Conservation (phyloP, 2,888 invertebrate species). For the Pollenia labialis region DNA sequence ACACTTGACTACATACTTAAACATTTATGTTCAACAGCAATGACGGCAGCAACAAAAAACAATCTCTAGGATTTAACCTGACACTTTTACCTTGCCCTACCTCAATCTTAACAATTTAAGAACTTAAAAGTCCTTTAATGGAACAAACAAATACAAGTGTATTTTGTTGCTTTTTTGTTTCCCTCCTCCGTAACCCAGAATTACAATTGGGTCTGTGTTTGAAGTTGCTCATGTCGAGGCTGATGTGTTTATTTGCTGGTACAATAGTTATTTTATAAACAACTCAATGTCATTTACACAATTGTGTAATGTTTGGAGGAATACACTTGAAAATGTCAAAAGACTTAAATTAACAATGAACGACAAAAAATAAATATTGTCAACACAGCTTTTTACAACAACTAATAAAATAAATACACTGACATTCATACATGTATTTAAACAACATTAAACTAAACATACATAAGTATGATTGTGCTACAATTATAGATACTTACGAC, state of each 20-base stretch:
- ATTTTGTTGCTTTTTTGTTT: slow-evolving; percentile 19
- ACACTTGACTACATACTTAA: slow-evolving; percentile 37
- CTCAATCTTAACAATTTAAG: slow-evolving; percentile 18
- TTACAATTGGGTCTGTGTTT: slow-evolving; percentile 12
- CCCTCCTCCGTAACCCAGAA: neutral
- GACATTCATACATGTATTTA: too few relatives aligned
- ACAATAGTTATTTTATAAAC: slow-evolving; percentile 27
- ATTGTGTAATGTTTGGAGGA: slow-evolving; percentile 42
- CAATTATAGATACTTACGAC: too few relatives aligned
- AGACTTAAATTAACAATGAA: slow-evolving; percentile 37
- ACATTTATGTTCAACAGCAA: slow-evolving; percentile 11
- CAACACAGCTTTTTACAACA: neutral
- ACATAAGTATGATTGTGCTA: too few relatives aligned
- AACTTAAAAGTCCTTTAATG: slow-evolving; percentile 24
- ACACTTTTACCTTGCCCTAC: neutral
- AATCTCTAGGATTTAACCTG: neutral
- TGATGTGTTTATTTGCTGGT: slow-evolving; percentile 58
- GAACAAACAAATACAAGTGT: neutral
- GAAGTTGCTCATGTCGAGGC: slow-evolving; percentile 21
- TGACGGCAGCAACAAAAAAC: neutral
- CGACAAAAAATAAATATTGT: neutral
- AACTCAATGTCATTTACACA: slow-evolving; percentile 55
- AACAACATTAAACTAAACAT: too few relatives aligned
- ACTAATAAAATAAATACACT: too few relatives aligned
- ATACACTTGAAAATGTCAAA: slow-evolving; percentile 54